A percentile compares a stretch with the other conserved stretches of the same genome.
These are phyloP conservation scores for Aspidoscelis tigris DNA, from an alignment of 2,113 vertebrate genomes.

Conservation along the genomic window DNA sequence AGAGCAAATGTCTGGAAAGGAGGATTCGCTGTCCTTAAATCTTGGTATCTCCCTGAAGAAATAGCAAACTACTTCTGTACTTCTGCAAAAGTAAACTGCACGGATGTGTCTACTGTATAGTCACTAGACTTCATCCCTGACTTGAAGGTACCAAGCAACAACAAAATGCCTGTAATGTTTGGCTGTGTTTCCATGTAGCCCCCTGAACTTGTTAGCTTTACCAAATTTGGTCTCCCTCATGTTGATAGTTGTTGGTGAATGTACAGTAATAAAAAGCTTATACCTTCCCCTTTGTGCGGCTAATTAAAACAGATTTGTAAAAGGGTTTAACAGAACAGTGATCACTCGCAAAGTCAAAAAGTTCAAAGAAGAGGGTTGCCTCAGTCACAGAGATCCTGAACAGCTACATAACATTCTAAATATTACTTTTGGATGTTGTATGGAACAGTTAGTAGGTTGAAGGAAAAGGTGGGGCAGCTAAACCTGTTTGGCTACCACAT, in stretches of 20 bases:
- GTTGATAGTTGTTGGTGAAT: constrained; percentile 72
- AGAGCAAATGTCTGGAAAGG: no score
- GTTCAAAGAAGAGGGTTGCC: constrained; percentile 79
- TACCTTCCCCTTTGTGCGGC: constrained; percentile 55
- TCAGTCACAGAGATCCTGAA: constrained; percentile 86
- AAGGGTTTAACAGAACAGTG: constrained; percentile 57
- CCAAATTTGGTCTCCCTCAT: constrained; percentile 70
- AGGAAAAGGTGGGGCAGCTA: constrained; percentile 83
- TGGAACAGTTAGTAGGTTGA: constrained; percentile 81
- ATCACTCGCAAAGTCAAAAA: constrained; percentile 68
- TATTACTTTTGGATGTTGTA: constrained; percentile 90
- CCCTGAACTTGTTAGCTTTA: constrained; percentile 69
- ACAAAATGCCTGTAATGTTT: constrained; percentile 45
- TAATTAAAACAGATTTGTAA: neutral
- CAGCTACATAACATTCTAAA: constrained; percentile 82
- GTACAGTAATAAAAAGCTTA: constrained; percentile 70
- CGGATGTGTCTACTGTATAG: no score
- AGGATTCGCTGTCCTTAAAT: no score
- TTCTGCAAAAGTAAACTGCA: no score
- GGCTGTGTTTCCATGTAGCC: constrained; percentile 44
- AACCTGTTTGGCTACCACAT: constrained; percentile 79
- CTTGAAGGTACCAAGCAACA: no score
- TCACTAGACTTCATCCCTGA: no score
- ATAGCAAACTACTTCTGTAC: no score
- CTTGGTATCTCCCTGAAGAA: no score